Evolutionary conservation across 2,797 vertebrate species (phyloP).

Genomic region (Eurystomus glaucurus): DNA sequence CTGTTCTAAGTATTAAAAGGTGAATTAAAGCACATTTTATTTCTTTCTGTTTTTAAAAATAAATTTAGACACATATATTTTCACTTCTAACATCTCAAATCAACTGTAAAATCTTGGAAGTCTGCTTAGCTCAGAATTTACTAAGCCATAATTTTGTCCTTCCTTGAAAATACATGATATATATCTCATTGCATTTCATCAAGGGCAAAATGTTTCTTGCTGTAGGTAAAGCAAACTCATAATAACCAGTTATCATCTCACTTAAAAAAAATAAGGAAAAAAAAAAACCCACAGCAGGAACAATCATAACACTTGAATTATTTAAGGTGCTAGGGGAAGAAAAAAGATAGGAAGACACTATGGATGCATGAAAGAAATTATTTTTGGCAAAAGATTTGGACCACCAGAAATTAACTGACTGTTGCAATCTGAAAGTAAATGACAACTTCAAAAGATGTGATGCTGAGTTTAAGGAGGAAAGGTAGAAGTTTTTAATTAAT

Average conservation of each 20-base stretch:
- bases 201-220: not conserved
- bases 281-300: not conserved
- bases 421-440: conserved; percentile 6
- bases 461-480: not conserved
- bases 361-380: conserved; percentile 35
- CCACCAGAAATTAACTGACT: conserved; percentile 51
- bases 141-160: not conserved
- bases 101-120: not conserved
- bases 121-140: not conserved
- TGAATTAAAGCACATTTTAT: conserved; percentile 2
- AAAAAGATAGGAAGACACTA: conserved; percentile 7
- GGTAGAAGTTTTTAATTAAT: not conserved
- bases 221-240: not conserved
- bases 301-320: not conserved
- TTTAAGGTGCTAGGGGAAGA: not conserved
- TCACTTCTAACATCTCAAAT: not conserved
- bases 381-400: conserved; percentile 46
- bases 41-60: not conserved
- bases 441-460: not conserved
- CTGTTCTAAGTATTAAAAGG: not conserved
- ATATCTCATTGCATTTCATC: not conserved
- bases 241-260: not conserved
- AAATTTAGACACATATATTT: not conserved
- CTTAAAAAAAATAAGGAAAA: not conserved
- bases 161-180: not conserved